These are phyloP conservation scores for Sesamia inferens DNA, from an alignment of 2,888 invertebrate genomes.

Conservation along the genomic window DNA sequence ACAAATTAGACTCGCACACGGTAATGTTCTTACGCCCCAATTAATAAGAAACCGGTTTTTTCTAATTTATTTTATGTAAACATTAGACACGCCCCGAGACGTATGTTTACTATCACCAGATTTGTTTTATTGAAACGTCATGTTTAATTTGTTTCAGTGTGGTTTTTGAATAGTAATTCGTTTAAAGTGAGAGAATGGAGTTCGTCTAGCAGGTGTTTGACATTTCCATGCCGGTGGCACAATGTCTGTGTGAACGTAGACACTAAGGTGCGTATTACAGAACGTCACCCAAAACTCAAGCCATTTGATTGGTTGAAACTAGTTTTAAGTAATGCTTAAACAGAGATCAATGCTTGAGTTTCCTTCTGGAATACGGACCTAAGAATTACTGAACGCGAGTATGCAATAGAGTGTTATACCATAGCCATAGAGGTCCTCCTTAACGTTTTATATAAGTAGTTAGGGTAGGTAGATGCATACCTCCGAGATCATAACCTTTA, in stretches of 20 bases:
- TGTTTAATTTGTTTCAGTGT: slow-evolving; percentile 64
- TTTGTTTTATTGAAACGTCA: slow-evolving; percentile 67
- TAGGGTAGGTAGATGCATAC: background rate
- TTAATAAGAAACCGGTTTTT: slow-evolving; percentile 79
- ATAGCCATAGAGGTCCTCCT: no score
- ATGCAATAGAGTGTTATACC: background rate
- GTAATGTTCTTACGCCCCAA: slow-evolving; percentile 85
- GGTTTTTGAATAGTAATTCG: slow-evolving; percentile 59
- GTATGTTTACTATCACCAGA: slow-evolving; percentile 60
- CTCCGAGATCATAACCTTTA: slow-evolving; percentile 23
- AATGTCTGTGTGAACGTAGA: slow-evolving; percentile 24
- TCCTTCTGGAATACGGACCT: no score
- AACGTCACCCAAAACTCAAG: no score
- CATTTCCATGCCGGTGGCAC: slow-evolving; percentile 27
- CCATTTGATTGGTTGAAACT: no score
- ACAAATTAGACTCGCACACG: slow-evolving; percentile 70
- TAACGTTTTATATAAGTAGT: background rate
- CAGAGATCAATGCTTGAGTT: no score
- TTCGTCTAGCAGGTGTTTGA: slow-evolving; percentile 40
- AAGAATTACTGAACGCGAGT: slow-evolving; percentile 8
- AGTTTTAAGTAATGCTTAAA: no score
- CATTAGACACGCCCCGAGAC: slow-evolving; percentile 67
- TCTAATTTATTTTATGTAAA: slow-evolving; percentile 77
- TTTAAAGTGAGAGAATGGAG: slow-evolving; percentile 45
- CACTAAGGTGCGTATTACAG: no score